These are phyloP conservation scores for Neelides sp. DNA, from an alignment of 1,140 invertebrate genomes.

Conservation along the genomic window DNA sequence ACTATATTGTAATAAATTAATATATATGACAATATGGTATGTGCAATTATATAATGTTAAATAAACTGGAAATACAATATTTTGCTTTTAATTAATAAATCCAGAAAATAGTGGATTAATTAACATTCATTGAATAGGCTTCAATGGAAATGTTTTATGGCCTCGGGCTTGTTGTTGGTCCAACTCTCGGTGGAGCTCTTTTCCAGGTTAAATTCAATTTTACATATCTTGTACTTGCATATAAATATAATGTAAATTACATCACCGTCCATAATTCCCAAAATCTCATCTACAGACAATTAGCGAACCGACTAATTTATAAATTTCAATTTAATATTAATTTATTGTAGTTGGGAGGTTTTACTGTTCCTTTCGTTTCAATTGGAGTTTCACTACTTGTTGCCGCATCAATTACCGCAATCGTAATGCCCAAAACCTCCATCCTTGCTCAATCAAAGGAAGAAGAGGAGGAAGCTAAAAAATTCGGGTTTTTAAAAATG, in stretches of 20 bases:
- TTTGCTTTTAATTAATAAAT: no score
- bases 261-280: no score
- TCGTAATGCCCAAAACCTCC: slow-evolving; percentile 50
- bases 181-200: not conserved
- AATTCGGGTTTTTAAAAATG: slow-evolving; percentile 41
- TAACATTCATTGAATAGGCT: slow-evolving; percentile 44
- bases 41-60: no score
- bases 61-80: no score
- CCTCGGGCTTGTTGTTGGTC: not conserved
- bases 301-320: no score
- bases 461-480: slow-evolving; percentile 39
- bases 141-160: slow-evolving; percentile 54
- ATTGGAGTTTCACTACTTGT: slow-evolving; percentile 62
- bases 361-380: slow-evolving; percentile 69
- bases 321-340: no score
- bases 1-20: no score
- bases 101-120: not conserved
- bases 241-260: no score
- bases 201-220: slow-evolving; percentile 8
- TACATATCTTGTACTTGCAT: no score
- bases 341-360: slow-evolving; percentile 53
- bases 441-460: not conserved
- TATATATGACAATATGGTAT: no score
- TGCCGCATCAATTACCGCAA: no score
- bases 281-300: no score